phyloP scores from a whole-genome alignment of 2,888 invertebrate species.

The Ochropleura leucogaster region DNA sequence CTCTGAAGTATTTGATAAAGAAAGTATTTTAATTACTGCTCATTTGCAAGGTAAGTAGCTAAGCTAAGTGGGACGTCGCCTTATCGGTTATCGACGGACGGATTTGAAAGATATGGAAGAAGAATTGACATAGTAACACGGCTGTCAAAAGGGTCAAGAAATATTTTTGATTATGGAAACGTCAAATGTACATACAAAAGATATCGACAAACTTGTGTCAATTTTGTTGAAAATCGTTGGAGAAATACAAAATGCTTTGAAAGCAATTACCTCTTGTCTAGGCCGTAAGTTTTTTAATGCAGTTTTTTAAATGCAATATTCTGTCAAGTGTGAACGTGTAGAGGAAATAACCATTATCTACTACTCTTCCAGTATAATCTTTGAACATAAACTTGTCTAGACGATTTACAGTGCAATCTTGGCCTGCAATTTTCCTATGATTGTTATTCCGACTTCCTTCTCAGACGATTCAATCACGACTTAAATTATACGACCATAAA shows the following conservation, averaged over 20 bases:
- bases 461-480: conserved; percentile 23
- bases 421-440: conserved; percentile 7
- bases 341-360: conserved; percentile 6
- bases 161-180: neutral
- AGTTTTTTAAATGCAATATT: neutral
- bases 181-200: neutral
- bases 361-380: conserved; percentile 8
- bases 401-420: conserved; percentile 23
- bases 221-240: neutral
- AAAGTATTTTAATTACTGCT: conserved; percentile 75
- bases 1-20: conserved; percentile 73
- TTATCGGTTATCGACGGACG: conserved; percentile 3
- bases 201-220: neutral
- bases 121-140: neutral
- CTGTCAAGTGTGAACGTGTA: neutral
- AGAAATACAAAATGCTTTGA: neutral
- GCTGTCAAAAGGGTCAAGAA: neutral
- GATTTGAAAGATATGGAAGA: neutral
- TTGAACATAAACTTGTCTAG: neutral
- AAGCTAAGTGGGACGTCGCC: conserved; percentile 24
- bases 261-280: neutral
- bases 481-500: conserved; percentile 26
- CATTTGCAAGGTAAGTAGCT: conserved; percentile 53
- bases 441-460: conserved; percentile 12
- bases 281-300: neutral